These are phyloP conservation scores for Acromyrmex heyeri DNA, from an alignment of 1,140 invertebrate genomes.

Conservation along the genomic window DNA sequence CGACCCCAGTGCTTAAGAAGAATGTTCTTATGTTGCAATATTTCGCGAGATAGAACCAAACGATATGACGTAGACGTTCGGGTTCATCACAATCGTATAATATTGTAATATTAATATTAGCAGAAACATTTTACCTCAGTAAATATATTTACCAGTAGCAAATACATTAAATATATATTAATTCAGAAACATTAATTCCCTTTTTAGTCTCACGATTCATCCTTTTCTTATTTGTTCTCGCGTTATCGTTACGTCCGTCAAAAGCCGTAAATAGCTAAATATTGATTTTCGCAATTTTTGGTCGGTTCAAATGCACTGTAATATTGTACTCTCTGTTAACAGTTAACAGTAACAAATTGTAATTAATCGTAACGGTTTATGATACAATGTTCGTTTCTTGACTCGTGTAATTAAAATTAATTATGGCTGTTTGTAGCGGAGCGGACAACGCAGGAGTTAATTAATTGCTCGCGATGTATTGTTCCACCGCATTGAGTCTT, in stretches of 20 bases:
- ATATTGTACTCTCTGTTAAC: neutral
- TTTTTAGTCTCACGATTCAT: neutral
- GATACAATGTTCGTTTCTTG: slow-evolving; percentile 70
- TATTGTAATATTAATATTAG: neutral
- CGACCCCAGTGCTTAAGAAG: slow-evolving; percentile 32
- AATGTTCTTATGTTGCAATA: slow-evolving; percentile 12
- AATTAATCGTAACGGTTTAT: slow-evolving; percentile 72
- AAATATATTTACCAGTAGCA: neutral
- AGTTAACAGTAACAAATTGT: slow-evolving; percentile 38
- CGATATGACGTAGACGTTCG: neutral
- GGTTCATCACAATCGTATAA: neutral
- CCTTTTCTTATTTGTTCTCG: neutral
- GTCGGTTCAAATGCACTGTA: neutral
- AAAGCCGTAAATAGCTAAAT: neutral
- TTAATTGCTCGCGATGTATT: slow-evolving; percentile 73
- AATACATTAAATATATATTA: neutral
- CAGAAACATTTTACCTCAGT: neutral
- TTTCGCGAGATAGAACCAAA: neutral
- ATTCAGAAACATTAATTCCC: slow-evolving; percentile 1
- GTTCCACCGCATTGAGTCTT: slow-evolving; percentile 66
- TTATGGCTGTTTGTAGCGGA: slow-evolving; percentile 69
- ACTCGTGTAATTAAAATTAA: slow-evolving; percentile 76
- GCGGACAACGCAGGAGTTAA: slow-evolving; percentile 59
- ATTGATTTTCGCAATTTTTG: neutral
- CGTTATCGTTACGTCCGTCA: neutral